Evolutionary conservation across 2,113 vertebrate genomes (phyloP).

Genomic region (Anolis sagrei): DNA sequence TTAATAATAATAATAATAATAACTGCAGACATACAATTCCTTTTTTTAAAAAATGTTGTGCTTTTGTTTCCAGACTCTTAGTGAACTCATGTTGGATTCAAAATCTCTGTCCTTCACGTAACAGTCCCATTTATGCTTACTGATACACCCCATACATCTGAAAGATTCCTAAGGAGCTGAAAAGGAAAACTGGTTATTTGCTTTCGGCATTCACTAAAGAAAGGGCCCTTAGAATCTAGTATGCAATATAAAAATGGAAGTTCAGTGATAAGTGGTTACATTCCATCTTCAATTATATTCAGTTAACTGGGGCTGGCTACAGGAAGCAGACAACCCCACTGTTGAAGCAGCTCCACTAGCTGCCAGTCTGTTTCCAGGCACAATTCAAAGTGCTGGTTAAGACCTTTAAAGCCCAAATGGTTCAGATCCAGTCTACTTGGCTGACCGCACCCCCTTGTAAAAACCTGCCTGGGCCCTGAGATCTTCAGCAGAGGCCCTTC

Average conservation of each 20-base stretch:
- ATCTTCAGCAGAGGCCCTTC: no score
- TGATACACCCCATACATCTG: background rate
- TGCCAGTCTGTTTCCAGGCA: no score
- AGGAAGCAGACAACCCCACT: no score
- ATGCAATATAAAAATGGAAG: background rate
- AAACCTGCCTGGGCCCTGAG: no score
- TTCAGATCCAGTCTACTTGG: no score
- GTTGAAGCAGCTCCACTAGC: no score
- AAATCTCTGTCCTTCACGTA: background rate
- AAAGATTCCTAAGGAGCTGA: background rate
- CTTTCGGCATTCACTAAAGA: background rate
- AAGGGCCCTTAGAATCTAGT: background rate
- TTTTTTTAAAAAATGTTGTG: background rate
- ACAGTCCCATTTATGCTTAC: background rate
- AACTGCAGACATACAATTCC: background rate
- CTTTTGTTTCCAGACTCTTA: background rate
- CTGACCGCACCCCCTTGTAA: no score
- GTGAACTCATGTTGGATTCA: background rate
- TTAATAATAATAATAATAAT: no score
- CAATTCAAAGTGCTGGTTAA: no score
- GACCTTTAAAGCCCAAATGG: no score
- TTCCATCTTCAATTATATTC: background rate
- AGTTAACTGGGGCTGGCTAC: no score
- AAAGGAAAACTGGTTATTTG: background rate
- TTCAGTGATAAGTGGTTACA: background rate